phyloP scores from a whole-genome alignment of 2,113 vertebrate genomes.

The Oryzias curvinotus region DNA sequence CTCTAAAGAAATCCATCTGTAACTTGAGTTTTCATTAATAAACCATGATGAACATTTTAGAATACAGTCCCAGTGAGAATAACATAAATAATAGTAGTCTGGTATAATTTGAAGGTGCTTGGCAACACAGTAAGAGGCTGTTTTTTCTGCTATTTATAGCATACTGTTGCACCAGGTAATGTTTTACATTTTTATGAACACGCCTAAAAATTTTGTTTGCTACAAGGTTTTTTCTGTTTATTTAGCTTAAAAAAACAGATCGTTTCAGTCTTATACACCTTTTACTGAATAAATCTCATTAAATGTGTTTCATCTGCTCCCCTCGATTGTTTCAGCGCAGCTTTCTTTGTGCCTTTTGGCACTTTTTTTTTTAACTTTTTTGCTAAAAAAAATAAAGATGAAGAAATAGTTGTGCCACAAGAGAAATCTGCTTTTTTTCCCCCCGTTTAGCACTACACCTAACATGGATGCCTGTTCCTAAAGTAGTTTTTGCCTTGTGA shows the following conservation, averaged over 20 bases:
- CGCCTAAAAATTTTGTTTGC: too few relatives aligned
- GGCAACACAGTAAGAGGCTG: too few relatives aligned
- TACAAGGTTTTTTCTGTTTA: not conserved
- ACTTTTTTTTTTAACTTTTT: conserved; percentile 9
- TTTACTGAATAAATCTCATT: not conserved
- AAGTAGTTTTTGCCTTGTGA: conserved; percentile 14
- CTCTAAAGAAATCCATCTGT: too few relatives aligned
- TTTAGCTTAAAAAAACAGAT: not conserved
- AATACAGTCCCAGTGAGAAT: too few relatives aligned
- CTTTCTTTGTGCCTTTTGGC: conserved; percentile 11
- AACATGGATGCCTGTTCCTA: conserved; percentile 19
- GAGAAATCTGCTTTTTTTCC: conserved; percentile 13
- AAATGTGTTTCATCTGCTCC: conserved; percentile 19
- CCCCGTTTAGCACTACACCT: not conserved
- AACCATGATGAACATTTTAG: too few relatives aligned
- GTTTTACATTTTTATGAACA: too few relatives aligned
- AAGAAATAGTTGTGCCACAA: conserved; percentile 13
- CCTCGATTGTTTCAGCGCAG: conserved; percentile 6
- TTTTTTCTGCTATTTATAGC: too few relatives aligned
- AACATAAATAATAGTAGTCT: too few relatives aligned
- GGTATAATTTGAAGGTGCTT: too few relatives aligned
- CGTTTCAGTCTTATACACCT: not conserved
- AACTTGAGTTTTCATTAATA: too few relatives aligned
- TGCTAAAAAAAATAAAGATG: conserved; percentile 6
- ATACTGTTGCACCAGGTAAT: too few relatives aligned